phyloP scores from a whole-genome alignment of 2,113 vertebrate species.

The Corythornis vintsioides region DNA sequence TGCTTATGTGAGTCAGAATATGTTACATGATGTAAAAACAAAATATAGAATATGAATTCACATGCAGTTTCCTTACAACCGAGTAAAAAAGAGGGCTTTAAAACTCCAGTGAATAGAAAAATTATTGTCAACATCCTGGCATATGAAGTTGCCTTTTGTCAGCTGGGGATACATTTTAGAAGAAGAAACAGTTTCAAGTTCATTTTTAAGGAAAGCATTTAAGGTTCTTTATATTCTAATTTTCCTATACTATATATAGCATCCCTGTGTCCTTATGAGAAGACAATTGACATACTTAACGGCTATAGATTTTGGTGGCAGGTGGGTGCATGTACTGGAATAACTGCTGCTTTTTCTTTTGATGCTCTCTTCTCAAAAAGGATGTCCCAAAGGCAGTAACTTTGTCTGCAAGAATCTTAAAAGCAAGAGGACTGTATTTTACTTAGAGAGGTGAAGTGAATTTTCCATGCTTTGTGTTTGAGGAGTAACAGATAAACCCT shows the following conservation, averaged over 20 bases:
- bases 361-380: neutral
- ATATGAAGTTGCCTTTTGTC: constrained; percentile 38
- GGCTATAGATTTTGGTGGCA: constrained; percentile 36
- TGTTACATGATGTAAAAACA: constrained; percentile 24
- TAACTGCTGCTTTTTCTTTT: neutral
- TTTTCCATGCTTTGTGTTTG: neutral
- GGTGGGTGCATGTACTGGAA: constrained; percentile 15
- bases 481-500: neutral
- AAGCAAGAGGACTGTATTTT: neutral
- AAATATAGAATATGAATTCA: constrained; percentile 21
- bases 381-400: neutral
- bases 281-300: constrained; percentile 59
- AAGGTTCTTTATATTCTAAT: constrained; percentile 54
- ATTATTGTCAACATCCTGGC: constrained; percentile 33
- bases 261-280: constrained; percentile 39
- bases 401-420: neutral
- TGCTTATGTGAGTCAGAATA: neutral
- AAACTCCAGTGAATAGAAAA: constrained; percentile 46
- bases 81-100: constrained; percentile 25
- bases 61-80: constrained; percentile 58
- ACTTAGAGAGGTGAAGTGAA: neutral
- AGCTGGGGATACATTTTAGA: constrained; percentile 37
- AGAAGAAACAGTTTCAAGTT: constrained; percentile 62
- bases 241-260: constrained; percentile 45
- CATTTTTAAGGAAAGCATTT: constrained; percentile 64